phyloP scores from a whole-genome alignment of 37 sponge, comb jelly and placozoan genomes.

The Ianthella basta region DNA sequence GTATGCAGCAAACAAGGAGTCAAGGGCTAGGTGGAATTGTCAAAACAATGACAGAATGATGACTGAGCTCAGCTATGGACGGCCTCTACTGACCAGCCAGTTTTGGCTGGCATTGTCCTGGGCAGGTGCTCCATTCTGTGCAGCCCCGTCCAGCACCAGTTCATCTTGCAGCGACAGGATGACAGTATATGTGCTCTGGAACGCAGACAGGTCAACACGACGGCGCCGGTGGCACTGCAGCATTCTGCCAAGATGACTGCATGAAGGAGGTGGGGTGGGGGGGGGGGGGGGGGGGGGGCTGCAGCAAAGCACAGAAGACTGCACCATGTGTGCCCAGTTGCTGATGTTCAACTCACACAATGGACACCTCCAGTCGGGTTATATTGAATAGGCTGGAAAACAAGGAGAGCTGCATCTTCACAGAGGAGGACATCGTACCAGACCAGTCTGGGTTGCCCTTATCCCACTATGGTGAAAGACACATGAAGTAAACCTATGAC shows the following conservation, averaged over 20 bases:
- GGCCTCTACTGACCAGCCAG: neutral
- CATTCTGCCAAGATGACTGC: neutral
- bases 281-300: too few species aligned
- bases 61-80: too few species aligned
- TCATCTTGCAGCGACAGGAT: neutral
- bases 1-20: too few species aligned
- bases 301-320: too few species aligned
- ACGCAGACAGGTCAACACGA: neutral
- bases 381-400: neutral
- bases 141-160: neutral
- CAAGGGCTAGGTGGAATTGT: too few species aligned
- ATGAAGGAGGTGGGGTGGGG: neutral
- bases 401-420: neutral
- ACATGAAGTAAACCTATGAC: too few species aligned
- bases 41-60: too few species aligned
- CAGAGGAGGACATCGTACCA: neutral
- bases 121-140: neutral
- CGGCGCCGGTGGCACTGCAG: conserved; percentile 2
- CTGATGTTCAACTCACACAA: conserved; percentile 1
- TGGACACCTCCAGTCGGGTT: neutral
- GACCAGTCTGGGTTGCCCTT: neutral
- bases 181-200: neutral
- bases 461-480: too few species aligned
- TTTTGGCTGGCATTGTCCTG: neutral
- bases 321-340: neutral